These are phyloP conservation scores for Pterocles orientalis DNA, from an alignment of 2,113 vertebrate species.

Conservation along the genomic window DNA sequence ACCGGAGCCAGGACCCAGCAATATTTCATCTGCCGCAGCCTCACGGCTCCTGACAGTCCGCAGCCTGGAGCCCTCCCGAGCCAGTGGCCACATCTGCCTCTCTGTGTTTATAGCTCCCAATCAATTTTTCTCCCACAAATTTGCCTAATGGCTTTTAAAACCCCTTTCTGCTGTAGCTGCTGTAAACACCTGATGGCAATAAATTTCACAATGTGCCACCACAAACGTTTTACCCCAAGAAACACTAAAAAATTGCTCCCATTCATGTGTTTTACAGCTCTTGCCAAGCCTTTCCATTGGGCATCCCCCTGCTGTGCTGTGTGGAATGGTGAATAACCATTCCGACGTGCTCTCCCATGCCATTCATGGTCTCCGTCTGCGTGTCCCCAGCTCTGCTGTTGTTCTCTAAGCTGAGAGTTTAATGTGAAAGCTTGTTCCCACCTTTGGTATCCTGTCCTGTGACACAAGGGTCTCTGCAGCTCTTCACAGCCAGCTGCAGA, in stretches of 20 bases:
- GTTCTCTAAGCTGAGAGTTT: background rate
- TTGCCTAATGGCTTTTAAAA: constrained; percentile 51
- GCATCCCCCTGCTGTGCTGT: fast-evolving
- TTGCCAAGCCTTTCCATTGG: background rate
- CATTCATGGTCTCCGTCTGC: fast-evolving
- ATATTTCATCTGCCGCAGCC: background rate
- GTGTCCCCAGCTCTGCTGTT: fast-evolving
- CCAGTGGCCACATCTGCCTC: background rate
- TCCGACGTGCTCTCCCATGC: fast-evolving
- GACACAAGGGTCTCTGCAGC: background rate
- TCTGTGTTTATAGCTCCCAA: background rate
- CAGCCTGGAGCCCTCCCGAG: background rate
- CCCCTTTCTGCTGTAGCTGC: background rate
- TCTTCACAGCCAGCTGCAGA: background rate
- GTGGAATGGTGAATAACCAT: fast-evolving
- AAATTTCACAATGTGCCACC: background rate
- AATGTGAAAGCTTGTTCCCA: fast-evolving
- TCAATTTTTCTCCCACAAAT: constrained; percentile 43
- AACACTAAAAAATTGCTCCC: background rate
- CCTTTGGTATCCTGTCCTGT: background rate
- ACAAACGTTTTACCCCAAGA: background rate
- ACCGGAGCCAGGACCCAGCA: background rate
- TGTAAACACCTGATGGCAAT: background rate
- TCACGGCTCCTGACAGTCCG: background rate
- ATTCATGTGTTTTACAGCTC: background rate